Conservation (phyloP, 2,888 invertebrate genomes). For the Drepana falcataria region DNA sequence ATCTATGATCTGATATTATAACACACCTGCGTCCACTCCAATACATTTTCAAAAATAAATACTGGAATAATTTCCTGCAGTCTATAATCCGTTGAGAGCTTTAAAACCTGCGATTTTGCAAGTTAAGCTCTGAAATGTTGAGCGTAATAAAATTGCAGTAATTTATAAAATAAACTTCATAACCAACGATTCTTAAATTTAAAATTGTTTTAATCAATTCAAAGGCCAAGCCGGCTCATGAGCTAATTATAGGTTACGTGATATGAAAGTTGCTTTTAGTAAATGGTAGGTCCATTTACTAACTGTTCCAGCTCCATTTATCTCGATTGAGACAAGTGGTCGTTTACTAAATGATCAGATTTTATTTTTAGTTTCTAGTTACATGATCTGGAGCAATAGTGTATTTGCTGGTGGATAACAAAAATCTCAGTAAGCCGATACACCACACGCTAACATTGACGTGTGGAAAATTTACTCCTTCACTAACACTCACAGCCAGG, state of each 20-base stretch:
- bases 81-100: neutral
- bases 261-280: too few relatives aligned
- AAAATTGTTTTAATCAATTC: too few relatives aligned
- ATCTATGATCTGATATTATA: constrained; percentile 13
- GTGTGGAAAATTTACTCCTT: constrained; percentile 20
- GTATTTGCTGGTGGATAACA: constrained; percentile 8
- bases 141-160: neutral
- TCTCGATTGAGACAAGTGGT: too few relatives aligned
- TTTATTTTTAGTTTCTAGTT: too few relatives aligned
- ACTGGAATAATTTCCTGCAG: neutral
- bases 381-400: constrained; percentile 13
- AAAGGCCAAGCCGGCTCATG: too few relatives aligned
- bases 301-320: too few relatives aligned
- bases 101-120: neutral
- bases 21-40: neutral
- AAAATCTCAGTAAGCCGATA: constrained; percentile 12
- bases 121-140: neutral
- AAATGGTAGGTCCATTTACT: too few relatives aligned
- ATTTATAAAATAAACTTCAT: neutral
- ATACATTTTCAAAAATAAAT: constrained; percentile 4
- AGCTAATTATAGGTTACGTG: too few relatives aligned
- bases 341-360: too few relatives aligned
- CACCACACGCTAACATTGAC: constrained; percentile 21
- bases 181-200: neutral
- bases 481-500: constrained; percentile 16